These are phyloP conservation scores for Hydrolagus affinis DNA, from an alignment of 2,113 vertebrate genomes.

Conservation along the genomic window DNA sequence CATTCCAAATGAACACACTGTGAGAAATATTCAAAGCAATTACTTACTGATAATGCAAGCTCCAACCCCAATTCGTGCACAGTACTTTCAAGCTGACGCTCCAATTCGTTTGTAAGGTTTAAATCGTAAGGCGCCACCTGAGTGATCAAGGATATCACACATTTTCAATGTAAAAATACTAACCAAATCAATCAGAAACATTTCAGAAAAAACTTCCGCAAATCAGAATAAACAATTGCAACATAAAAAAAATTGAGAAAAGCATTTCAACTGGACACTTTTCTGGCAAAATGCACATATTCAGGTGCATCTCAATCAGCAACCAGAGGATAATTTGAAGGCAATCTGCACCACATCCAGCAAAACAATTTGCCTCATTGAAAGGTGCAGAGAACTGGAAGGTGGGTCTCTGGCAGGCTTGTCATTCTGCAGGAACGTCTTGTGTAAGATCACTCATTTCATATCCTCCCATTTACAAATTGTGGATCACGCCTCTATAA, in stretches of 20 bases:
- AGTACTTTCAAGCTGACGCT: constrained; percentile 57
- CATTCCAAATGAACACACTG: background rate
- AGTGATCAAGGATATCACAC: background rate
- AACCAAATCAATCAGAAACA: background rate
- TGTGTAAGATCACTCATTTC: too few relatives aligned
- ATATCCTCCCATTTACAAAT: too few relatives aligned
- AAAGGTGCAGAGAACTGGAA: too few relatives aligned
- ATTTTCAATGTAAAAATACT: background rate
- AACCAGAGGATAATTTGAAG: too few relatives aligned
- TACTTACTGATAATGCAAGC: constrained; percentile 55
- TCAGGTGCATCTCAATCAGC: too few relatives aligned
- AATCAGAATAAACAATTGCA: background rate
- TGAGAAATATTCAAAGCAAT: background rate
- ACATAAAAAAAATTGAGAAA: background rate
- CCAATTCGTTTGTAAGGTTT: constrained; percentile 61
- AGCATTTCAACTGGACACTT: background rate
- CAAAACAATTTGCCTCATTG: too few relatives aligned
- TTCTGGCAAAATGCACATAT: too few relatives aligned
- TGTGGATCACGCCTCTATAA: too few relatives aligned
- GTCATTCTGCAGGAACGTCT: too few relatives aligned
- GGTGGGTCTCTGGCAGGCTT: too few relatives aligned
- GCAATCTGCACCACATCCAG: too few relatives aligned
- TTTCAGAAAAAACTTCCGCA: background rate
- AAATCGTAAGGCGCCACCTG: constrained; percentile 80
- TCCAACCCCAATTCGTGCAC: constrained; percentile 69